Evolutionary conservation across 2,113 vertebrate genomes (phyloP), one percentile per base, ranked within the genome.

Genomic region (Callopanchax toddi): DNA sequence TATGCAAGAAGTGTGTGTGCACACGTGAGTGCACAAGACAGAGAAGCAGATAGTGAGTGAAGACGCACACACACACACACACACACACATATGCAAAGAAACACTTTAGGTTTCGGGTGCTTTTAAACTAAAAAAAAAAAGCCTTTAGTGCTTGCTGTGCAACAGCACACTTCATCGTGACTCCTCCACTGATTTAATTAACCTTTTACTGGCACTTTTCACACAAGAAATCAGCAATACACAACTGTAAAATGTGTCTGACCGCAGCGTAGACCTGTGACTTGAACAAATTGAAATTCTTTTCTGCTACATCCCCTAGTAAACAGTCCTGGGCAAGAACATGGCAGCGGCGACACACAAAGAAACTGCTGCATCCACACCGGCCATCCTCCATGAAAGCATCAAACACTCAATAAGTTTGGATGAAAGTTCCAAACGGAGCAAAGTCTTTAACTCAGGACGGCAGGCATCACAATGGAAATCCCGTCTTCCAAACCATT

Each of bases 141-240:
- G 65, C 71, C 69, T 84, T 77, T 72, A 29, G 79, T 81, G 71
- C 78, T 72, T 25, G 64, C 81, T 83, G 78, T 60, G 77, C 78
- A 56, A 58, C 75, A 69, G 62, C 68, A 76, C 76, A 81, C 79
- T 81, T 69, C 63, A 56, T 65, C 63, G 40, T 59, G 67, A 81
- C 82, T 88, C 76, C 63, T 72, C 79, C 11, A 67, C 83, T 77
- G 78, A 83, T 87, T 89, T 85, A 80, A 89, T 90, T 86, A 87
- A 87, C 87, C 85, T 86, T 86, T 78, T 68, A 44, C 62, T 72
- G 68, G 76, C 67, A 67, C 59, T 36, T 32, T 72, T 80, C 76
- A 60, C 67, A 66, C 65, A 74, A 79, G 75, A 40, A 79, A 64
- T 50, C 73, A 16, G 59, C 69, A 12, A 37, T 11, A 55, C 55